phyloP scores from a whole-genome alignment of 1,140 invertebrate genomes.

The Sminthurides bifidus region DNA sequence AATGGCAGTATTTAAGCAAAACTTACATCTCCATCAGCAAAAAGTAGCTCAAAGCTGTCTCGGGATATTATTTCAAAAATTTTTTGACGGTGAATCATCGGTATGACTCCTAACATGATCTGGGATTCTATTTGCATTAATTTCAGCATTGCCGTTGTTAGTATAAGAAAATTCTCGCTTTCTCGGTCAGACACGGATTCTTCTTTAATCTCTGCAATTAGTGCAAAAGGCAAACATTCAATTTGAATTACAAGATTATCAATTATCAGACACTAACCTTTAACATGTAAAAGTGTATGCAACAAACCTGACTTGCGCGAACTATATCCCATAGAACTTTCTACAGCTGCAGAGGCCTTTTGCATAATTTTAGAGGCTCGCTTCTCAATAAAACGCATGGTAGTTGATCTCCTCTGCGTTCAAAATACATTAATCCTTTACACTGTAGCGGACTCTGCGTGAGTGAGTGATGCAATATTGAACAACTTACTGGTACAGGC shows the following conservation, averaged over 20 bases:
- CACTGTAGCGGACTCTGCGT: neutral
- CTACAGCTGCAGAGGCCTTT: constrained; percentile 67
- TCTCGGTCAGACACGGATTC: constrained; percentile 64
- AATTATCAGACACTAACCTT: too few relatives aligned
- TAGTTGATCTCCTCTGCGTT: too few relatives aligned
- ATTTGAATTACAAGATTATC: too few relatives aligned
- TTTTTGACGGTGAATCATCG: constrained; percentile 60
- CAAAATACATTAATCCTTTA: neutral
- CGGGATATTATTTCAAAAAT: constrained; percentile 75
- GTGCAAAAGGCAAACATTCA: too few relatives aligned
- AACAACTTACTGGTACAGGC: constrained; percentile 33
- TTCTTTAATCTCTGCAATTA: constrained; percentile 42
- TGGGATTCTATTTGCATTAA: constrained; percentile 76
- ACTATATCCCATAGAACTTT: constrained; percentile 57
- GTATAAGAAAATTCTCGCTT: constrained; percentile 73
- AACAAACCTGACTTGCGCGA: constrained; percentile 40
- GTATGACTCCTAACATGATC: constrained; percentile 71
- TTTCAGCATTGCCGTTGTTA: constrained; percentile 71
- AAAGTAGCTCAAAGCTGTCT: constrained; percentile 70
- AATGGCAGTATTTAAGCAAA: neutral
- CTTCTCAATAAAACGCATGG: constrained; percentile 67
- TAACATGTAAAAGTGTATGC: too few relatives aligned
- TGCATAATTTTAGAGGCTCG: constrained; percentile 75
- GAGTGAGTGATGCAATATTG: constrained; percentile 4
- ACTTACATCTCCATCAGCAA: constrained; percentile 66